These are phyloP conservation scores for Cetonia aurata DNA, from an alignment of 2,888 invertebrate species.

Conservation along the genomic window DNA sequence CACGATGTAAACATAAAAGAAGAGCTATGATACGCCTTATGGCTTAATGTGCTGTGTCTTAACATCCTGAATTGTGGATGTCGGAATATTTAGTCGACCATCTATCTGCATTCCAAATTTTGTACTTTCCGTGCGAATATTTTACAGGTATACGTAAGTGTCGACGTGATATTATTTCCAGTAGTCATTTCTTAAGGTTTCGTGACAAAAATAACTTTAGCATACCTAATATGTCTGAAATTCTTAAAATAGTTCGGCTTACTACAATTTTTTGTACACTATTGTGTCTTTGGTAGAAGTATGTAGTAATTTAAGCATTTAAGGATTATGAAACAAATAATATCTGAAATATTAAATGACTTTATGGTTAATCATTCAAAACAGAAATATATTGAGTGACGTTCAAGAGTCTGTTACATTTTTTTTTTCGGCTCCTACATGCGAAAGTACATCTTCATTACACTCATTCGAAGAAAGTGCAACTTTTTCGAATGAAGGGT, in stretches of 20 bases:
- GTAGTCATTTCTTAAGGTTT: not conserved
- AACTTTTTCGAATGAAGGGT: too few species aligned
- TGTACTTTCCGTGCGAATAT: constrained; percentile 13
- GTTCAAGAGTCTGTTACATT: too few species aligned
- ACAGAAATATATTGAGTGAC: too few species aligned
- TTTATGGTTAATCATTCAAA: too few species aligned
- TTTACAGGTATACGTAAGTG: not conserved
- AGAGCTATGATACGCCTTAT: not conserved
- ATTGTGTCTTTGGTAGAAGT: too few species aligned
- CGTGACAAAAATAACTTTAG: constrained; percentile 5
- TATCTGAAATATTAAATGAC: too few species aligned
- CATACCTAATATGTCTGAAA: not conserved
- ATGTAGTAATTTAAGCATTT: too few species aligned
- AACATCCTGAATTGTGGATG: constrained; percentile 8
- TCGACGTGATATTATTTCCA: constrained; percentile 3
- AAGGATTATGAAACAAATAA: too few species aligned
- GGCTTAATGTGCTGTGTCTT: constrained; percentile 18
- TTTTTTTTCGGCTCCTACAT: too few species aligned
- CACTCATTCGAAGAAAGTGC: too few species aligned
- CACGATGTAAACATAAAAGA: not conserved
- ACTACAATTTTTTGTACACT: too few species aligned
- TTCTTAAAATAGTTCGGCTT: not conserved
- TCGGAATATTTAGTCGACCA: constrained; percentile 5
- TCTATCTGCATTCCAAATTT: constrained; percentile 24
- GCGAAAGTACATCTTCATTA: too few species aligned